Evolutionary conservation across 2,113 vertebrate genomes (phyloP).

Genomic region (Engystomops pustulosus): DNA sequence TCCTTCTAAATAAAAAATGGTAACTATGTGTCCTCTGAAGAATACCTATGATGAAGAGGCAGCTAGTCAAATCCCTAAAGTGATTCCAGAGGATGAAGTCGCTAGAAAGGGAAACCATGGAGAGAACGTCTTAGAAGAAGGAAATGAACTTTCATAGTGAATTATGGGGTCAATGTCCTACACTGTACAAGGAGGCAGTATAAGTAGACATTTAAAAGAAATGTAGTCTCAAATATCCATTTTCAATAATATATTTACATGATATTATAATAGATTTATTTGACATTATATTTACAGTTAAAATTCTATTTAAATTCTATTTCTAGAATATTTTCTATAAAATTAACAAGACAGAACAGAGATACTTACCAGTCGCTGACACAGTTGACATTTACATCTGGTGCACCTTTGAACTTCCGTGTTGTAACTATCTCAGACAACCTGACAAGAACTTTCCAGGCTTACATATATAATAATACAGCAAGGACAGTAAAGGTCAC

Average conservation of each 20-base stretch:
- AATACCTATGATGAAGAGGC: background rate
- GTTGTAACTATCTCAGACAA: background rate
- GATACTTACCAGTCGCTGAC: background rate
- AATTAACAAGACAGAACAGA: background rate
- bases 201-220: too few relatives aligned
- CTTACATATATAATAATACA: constrained; percentile 26
- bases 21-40: background rate
- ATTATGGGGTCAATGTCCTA: background rate
- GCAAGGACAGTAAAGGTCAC: constrained; percentile 36
- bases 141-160: constrained; percentile 15
- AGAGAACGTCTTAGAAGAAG: background rate
- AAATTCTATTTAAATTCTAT: background rate
- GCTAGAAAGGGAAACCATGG: background rate
- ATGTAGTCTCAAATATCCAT: too few relatives aligned
- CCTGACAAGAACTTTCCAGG: constrained; percentile 29
- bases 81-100: constrained; percentile 3
- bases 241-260: too few relatives aligned
- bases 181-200: background rate
- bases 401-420: constrained; percentile 37
- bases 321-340: background rate
- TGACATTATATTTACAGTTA: too few relatives aligned
- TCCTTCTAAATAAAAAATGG: background rate
- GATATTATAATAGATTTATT: too few relatives aligned
- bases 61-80: background rate
- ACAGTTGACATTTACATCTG: background rate